These are phyloP conservation scores for Chloropsis cyanopogon DNA, from an alignment of 2,113 vertebrate genomes.

Conservation along the genomic window DNA sequence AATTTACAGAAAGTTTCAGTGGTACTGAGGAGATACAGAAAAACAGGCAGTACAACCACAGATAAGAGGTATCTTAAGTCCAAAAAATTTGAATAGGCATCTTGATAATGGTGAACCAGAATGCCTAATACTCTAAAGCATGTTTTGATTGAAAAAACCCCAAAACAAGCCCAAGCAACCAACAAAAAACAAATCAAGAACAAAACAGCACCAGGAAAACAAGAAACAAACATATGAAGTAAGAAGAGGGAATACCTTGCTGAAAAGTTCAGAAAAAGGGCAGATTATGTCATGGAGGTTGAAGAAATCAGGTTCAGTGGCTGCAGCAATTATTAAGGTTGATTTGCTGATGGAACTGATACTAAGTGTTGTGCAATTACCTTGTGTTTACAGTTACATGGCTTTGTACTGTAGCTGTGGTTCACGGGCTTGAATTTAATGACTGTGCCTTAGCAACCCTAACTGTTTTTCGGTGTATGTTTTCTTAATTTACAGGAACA, in stretches of 20 bases:
- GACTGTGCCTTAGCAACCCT: neutral
- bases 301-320: neutral
- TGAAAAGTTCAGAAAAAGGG: neutral
- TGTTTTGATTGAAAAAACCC: neutral
- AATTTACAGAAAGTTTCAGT: neutral
- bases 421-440: neutral
- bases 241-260: neutral
- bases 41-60: neutral
- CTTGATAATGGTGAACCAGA: neutral
- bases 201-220: neutral
- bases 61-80: neutral
- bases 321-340: neutral
- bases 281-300: neutral
- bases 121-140: neutral
- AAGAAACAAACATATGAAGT: neutral
- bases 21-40: neutral
- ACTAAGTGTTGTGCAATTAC: neutral
- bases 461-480: neutral
- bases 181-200: neutral
- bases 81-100: neutral
- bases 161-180: neutral
- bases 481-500: neutral
- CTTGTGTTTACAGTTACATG: neutral
- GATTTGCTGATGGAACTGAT: neutral
- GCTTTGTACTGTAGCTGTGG: neutral